These are phyloP conservation scores for Nomia melanderi DNA, from an alignment of 1,140 invertebrate genomes.

Conservation along the genomic window DNA sequence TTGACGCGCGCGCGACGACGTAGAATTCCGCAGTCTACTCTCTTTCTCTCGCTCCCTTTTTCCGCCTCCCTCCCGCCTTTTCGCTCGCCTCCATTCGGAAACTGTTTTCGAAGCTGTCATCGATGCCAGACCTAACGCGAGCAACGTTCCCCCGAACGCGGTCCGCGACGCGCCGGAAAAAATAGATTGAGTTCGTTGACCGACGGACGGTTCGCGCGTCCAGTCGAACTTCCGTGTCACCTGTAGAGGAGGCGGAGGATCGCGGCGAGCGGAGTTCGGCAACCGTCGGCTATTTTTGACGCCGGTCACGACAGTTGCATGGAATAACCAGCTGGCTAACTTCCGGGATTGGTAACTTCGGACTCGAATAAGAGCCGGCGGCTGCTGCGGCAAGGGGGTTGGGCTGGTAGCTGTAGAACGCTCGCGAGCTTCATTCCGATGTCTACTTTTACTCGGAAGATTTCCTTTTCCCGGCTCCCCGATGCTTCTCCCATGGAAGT, in stretches of 20 bases:
- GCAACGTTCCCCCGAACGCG: background rate
- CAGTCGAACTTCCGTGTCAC: background rate
- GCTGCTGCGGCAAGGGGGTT: too few species aligned
- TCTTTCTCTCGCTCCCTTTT: background rate
- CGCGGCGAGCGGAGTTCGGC: background rate
- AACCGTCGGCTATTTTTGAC: background rate
- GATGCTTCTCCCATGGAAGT: too few species aligned
- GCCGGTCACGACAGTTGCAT: background rate
- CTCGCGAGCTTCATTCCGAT: background rate
- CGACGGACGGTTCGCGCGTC: background rate
- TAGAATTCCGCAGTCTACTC: background rate
- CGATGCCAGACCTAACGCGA: slow-evolving; percentile 25
- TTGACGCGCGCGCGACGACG: slow-evolving; percentile 38
- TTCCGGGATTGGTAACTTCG: background rate
- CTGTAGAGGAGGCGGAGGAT: background rate
- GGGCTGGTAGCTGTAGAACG: too few species aligned
- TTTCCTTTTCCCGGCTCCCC: background rate
- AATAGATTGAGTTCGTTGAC: slow-evolving; percentile 32
- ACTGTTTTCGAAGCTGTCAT: slow-evolving; percentile 38
- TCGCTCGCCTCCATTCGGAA: slow-evolving; percentile 2
- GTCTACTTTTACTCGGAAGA: background rate
- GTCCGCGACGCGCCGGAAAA: background rate
- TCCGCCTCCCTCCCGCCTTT: too few species aligned
- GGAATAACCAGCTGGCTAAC: background rate
- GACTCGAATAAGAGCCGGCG: background rate